A percentile compares a stretch with the other conserved stretches of the same genome.
phyloP scores from a whole-genome alignment of 1,140 invertebrate species.

The Sinella curviseta region DNA sequence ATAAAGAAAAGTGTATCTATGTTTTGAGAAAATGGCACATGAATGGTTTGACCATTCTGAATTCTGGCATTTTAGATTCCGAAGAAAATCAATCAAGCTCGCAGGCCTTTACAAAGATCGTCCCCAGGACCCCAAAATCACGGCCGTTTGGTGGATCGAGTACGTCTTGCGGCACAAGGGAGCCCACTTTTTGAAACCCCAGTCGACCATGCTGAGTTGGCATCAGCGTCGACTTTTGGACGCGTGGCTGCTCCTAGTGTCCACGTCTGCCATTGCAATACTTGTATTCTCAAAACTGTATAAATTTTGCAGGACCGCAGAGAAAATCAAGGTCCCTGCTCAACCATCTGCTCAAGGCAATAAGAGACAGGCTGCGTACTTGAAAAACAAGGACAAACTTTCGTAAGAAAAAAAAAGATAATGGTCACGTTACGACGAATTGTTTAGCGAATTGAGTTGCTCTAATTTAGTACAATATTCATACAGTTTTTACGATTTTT shows the following conservation, averaged over 20 bases:
- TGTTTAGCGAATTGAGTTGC: too few relatives aligned
- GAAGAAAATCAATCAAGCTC: slow-evolving; percentile 16
- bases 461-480: too few relatives aligned
- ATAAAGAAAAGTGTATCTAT: background rate
- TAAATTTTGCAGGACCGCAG: too few relatives aligned
- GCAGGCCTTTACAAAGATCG: slow-evolving; percentile 31
- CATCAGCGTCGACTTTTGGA: slow-evolving; percentile 41
- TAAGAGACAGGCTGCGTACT: background rate
- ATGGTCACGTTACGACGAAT: too few relatives aligned
- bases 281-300: background rate
- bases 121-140: slow-evolving; percentile 50
- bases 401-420: background rate
- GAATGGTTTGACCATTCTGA: too few relatives aligned
- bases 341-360: background rate
- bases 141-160: slow-evolving; percentile 60
- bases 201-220: slow-evolving; percentile 30
- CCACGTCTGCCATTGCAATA: background rate
- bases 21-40: background rate
- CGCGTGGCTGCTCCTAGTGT: slow-evolving; percentile 34
- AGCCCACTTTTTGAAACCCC: slow-evolving; percentile 51
- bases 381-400: slow-evolving; percentile 4
- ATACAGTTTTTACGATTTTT: too few relatives aligned
- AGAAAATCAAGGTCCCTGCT: too few relatives aligned
- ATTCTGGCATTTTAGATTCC: slow-evolving; percentile 22
- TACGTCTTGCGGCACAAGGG: slow-evolving; percentile 57